phyloP scores from a whole-genome alignment of 2,888 invertebrate genomes.

The Drosophila subsilvestris region DNA sequence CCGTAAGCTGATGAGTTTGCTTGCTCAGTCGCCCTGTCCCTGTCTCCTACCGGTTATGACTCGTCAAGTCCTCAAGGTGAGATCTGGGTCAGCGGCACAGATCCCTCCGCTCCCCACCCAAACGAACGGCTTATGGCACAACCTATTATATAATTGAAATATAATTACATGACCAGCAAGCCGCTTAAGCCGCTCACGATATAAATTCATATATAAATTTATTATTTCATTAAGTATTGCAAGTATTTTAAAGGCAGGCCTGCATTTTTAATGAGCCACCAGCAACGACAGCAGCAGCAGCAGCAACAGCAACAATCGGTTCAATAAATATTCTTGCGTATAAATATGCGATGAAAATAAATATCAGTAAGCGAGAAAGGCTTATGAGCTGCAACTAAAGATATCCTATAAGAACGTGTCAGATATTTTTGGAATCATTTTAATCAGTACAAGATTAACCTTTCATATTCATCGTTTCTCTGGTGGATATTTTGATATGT shows the following conservation, averaged over 20 bases:
- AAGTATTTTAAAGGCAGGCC: constrained; percentile 30
- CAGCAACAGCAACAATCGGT: constrained; percentile 9
- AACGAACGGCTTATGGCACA: constrained; percentile 11
- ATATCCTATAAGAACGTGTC: background rate
- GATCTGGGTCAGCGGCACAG: constrained; percentile 42
- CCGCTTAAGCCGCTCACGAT: constrained; percentile 19
- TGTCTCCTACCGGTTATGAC: constrained; percentile 51
- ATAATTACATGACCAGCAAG: constrained; percentile 53
- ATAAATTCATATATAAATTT: constrained; percentile 41
- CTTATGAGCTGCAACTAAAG: background rate
- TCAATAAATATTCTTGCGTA: constrained; percentile 34
- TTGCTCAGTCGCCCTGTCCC: background rate
- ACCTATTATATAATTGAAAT: constrained; percentile 60
- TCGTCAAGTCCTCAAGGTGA: constrained; percentile 12
- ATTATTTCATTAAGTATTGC: constrained; percentile 50
- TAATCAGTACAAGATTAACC: background rate
- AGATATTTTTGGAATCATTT: too few relatives aligned
- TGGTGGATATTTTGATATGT: constrained; percentile 1
- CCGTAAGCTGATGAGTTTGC: constrained; percentile 59
- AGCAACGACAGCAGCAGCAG: background rate
- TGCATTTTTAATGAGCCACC: constrained; percentile 47
- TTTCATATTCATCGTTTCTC: background rate
- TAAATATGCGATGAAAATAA: constrained; percentile 41
- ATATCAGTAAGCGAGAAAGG: constrained; percentile 13
- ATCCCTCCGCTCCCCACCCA: background rate